phyloP scores from a whole-genome alignment of 2,888 invertebrate species.

The Geophilus truncorum region DNA sequence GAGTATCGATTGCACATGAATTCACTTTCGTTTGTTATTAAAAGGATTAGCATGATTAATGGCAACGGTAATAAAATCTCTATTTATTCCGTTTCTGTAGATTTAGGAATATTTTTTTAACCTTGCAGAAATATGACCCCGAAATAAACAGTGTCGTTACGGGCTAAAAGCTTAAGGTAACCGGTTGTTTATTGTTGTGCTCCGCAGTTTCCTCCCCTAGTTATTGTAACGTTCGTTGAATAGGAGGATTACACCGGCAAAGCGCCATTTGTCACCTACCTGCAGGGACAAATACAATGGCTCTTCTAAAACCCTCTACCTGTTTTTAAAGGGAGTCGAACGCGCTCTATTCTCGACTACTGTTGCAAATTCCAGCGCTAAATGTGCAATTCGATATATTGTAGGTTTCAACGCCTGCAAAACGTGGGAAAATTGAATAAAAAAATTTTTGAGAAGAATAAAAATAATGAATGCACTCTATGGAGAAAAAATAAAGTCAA shows the following conservation, averaged over 20 bases:
- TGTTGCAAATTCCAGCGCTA: neutral
- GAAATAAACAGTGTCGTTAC: constrained; percentile 6
- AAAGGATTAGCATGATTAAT: neutral
- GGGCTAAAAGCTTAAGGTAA: neutral
- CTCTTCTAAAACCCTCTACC: neutral
- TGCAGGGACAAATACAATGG: constrained; percentile 25
- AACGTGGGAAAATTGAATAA: too few relatives aligned
- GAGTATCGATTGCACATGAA: neutral
- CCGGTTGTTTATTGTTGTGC: constrained; percentile 12
- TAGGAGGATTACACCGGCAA: constrained; percentile 25
- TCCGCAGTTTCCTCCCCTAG: neutral
- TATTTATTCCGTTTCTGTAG: neutral
- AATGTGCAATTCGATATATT: constrained; percentile 4
- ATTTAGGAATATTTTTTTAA: neutral
- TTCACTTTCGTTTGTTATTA: neutral
- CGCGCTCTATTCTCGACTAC: neutral
- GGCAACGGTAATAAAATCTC: neutral
- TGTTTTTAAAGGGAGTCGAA: neutral
- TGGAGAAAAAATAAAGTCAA: neutral
- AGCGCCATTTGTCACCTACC: constrained; percentile 27
- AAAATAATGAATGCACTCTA: neutral
- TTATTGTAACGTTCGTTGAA: neutral
- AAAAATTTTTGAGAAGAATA: neutral
- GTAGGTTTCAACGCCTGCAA: neutral
- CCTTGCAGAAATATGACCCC: neutral